phyloP scores from a whole-genome alignment of 53 echinoderm and acorn worm genomes.

The Echinometra lucunter region DNA sequence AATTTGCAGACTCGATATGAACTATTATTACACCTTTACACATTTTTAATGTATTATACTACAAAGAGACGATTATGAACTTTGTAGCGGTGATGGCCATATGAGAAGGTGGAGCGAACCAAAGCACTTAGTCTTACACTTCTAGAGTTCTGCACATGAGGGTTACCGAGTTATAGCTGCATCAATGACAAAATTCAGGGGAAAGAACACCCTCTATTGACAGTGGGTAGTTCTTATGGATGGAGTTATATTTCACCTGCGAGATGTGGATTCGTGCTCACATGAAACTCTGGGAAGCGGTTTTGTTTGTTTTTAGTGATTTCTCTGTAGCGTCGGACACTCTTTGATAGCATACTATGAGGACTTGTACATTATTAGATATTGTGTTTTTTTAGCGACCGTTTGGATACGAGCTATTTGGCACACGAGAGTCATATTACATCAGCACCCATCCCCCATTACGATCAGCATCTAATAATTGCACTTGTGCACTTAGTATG shows the following conservation, averaged over 20 bases:
- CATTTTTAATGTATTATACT: constrained; percentile 46
- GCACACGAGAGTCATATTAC: background rate
- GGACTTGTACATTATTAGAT: constrained; percentile 48
- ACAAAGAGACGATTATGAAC: constrained; percentile 33
- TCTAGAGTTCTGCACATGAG: constrained; percentile 14
- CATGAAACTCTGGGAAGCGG: constrained; percentile 35
- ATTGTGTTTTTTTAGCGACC: constrained; percentile 26
- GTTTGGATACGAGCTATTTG: background rate
- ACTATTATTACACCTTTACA: constrained; percentile 22
- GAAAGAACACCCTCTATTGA: background rate
- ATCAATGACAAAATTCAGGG: background rate
- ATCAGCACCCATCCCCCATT: background rate
- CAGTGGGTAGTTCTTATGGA: background rate
- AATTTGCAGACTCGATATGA: constrained; percentile 9
- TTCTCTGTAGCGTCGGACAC: constrained; percentile 17
- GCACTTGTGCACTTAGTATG: constrained; percentile 25
- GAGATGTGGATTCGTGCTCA: background rate
- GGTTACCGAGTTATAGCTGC: constrained; percentile 29
- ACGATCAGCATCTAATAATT: background rate
- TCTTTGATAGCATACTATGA: constrained; percentile 46
- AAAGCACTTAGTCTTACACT: constrained; percentile 48
- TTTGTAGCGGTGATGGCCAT: background rate
- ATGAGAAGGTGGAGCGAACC: constrained; percentile 6
- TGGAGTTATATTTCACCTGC: background rate
- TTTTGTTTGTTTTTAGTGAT: background rate